These are phyloP conservation scores for Cnemophilus loriae DNA, from an alignment of 2,113 vertebrate species.

Conservation along the genomic window DNA sequence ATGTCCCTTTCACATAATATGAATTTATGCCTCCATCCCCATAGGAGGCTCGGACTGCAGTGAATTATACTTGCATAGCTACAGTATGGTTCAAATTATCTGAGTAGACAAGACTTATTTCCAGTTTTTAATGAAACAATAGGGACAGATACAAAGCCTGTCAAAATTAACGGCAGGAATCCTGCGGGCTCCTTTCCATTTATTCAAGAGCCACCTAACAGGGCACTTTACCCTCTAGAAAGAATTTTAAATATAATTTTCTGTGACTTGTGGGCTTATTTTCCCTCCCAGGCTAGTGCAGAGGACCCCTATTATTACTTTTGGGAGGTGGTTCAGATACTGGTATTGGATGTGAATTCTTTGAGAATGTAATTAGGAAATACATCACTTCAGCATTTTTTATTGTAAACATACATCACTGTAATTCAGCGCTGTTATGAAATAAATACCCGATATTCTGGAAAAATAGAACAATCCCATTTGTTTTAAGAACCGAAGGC, in stretches of 20 bases:
- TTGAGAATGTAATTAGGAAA: conserved; percentile 19
- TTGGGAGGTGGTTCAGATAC: background rate
- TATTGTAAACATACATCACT: conserved; percentile 35
- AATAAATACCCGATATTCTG: background rate
- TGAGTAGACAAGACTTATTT: conserved; percentile 22
- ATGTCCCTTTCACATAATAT: background rate
- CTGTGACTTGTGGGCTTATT: background rate
- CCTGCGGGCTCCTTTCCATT: background rate
- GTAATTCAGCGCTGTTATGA: background rate
- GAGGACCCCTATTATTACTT: background rate
- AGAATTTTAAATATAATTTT: background rate
- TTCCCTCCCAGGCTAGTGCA: background rate
- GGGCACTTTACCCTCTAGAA: background rate
- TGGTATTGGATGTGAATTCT: background rate
- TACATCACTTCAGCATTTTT: conserved; percentile 14
- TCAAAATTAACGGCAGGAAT: background rate
- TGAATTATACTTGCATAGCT: conserved; percentile 18
- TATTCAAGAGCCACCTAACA: conserved; percentile 23
- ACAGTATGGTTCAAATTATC: conserved; percentile 54
- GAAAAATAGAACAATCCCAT: background rate
- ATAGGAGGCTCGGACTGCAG: background rate
- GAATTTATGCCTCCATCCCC: conserved; percentile 42
- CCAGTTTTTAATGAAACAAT: conserved; percentile 47
- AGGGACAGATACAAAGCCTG: background rate
- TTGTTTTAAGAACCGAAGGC: background rate